Conservation (phyloP, 2,888 invertebrate species). For the Teleogryllus oceanicus region DNA sequence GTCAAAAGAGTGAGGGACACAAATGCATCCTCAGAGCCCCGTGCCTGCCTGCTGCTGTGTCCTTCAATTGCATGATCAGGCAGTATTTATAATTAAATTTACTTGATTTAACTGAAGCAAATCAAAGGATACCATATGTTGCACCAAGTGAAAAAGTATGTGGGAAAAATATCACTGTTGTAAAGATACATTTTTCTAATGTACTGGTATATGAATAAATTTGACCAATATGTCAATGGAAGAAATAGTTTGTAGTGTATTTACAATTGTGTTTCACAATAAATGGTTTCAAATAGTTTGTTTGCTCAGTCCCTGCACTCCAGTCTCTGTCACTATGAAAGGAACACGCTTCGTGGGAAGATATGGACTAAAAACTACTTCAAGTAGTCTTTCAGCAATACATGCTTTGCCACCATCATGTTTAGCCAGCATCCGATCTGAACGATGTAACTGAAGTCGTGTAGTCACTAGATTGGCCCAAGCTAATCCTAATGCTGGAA, state of each 20-base stretch:
- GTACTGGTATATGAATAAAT: conserved; percentile 28
- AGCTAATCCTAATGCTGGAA: conserved; percentile 61
- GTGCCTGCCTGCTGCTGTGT: conserved; percentile 18
- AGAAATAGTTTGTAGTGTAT: conserved; percentile 28
- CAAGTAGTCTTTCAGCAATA: conserved; percentile 48
- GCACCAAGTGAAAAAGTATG: conserved; percentile 12
- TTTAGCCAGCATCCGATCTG: conserved; percentile 33
- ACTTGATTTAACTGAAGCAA: too few species aligned
- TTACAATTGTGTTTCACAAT: conserved; percentile 28
- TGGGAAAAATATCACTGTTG: conserved; percentile 21
- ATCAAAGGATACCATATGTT: conserved; percentile 18
- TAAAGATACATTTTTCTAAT: conserved; percentile 32
- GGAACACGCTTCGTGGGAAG: conserved; percentile 50
- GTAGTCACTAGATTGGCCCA: conserved; percentile 65
- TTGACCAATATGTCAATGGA: conserved; percentile 28
- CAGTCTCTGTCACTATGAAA: conserved; percentile 53
- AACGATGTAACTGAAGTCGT: conserved; percentile 52
- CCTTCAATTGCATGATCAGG: not conserved
- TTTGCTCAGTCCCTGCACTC: conserved; percentile 42
- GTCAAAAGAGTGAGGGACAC: not conserved
- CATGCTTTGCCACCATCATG: conserved; percentile 37
- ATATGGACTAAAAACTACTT: conserved; percentile 59
- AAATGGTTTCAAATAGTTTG: conserved; percentile 23
- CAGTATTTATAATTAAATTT: not conserved
- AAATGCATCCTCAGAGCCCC: not conserved